Percentiles rank a stretch among this genome's conserved stretches.
These are phyloP conservation scores for Procavia capensis DNA, from an alignment of 2,113 vertebrate genomes.

Conservation along the genomic window DNA sequence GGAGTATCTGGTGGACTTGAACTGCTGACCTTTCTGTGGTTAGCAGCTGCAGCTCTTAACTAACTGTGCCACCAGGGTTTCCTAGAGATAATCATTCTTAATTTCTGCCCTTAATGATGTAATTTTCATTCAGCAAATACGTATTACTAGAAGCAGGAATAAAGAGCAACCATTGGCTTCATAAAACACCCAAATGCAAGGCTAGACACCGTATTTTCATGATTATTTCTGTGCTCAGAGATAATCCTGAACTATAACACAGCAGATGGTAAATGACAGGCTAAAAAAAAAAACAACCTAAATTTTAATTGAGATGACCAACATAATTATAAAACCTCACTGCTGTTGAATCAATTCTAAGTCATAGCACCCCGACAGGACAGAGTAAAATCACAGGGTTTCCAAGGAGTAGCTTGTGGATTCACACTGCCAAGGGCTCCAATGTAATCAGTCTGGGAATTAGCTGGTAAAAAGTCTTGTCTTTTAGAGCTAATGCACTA, in stretches of 20 bases:
- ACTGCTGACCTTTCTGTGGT: too few species aligned
- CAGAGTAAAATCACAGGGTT: too few species aligned
- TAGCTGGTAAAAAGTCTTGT: not conserved
- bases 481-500: not conserved
- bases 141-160: not conserved
- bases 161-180: not conserved
- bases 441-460: not conserved
- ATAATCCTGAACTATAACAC: too few species aligned
- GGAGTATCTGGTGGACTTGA: too few species aligned
- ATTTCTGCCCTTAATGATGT: not conserved
- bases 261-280: not conserved
- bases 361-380: too few species aligned
- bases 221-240: not conserved
- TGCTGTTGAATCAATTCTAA: too few species aligned
- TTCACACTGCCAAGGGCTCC: too few species aligned
- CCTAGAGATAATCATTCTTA: not conserved
- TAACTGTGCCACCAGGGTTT: too few species aligned
- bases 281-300: not conserved
- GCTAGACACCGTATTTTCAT: not conserved
- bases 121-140: not conserved
- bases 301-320: not conserved
- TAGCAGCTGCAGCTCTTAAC: too few species aligned
- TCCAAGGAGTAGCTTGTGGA: too few species aligned
- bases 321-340: not conserved
- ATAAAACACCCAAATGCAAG: not conserved